phyloP scores from a whole-genome alignment of 1,140 invertebrate genomes.

The Panagrolaimus sp. region DNA sequence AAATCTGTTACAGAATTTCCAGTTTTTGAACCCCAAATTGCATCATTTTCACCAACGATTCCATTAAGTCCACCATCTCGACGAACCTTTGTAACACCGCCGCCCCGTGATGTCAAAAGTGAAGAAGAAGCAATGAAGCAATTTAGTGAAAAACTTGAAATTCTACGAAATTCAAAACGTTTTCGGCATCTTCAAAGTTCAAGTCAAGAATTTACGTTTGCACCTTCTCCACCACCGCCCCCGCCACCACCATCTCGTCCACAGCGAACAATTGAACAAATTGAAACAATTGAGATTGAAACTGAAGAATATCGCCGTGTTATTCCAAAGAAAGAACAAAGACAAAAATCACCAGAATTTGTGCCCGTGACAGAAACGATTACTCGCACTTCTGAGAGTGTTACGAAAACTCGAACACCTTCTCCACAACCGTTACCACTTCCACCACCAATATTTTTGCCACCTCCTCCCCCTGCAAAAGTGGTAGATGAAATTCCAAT shows the following conservation, averaged over 20 bases:
- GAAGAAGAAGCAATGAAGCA: slow-evolving; percentile 14
- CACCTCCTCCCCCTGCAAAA: background rate
- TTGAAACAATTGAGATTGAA: slow-evolving; percentile 14
- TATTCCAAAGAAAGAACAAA: background rate
- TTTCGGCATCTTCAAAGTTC: slow-evolving; percentile 1
- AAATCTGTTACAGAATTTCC: slow-evolving; percentile 12
- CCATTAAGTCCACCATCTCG: background rate
- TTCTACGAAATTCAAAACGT: slow-evolving; percentile 15
- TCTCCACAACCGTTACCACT: background rate
- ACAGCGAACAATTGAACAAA: slow-evolving; percentile 14
- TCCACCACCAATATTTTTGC: background rate
- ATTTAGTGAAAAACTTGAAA: slow-evolving; percentile 14
- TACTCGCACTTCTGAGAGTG: too few relatives aligned
- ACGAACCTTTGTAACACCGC: background rate
- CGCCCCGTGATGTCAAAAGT: background rate
- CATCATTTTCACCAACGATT: background rate
- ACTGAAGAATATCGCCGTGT: slow-evolving; percentile 7
- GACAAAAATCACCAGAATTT: too few relatives aligned
- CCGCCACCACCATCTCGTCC: too few relatives aligned
- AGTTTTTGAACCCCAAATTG: slow-evolving; percentile 1
- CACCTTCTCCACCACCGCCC: background rate
- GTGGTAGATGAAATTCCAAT: background rate
- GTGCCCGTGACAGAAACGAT: too few relatives aligned
- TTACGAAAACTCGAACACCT: background rate
- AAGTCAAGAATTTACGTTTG: background rate